Base-by-base conservation (phyloP, 2,113 vertebrate genomes). In the Polypterus senegalus region DNA sequence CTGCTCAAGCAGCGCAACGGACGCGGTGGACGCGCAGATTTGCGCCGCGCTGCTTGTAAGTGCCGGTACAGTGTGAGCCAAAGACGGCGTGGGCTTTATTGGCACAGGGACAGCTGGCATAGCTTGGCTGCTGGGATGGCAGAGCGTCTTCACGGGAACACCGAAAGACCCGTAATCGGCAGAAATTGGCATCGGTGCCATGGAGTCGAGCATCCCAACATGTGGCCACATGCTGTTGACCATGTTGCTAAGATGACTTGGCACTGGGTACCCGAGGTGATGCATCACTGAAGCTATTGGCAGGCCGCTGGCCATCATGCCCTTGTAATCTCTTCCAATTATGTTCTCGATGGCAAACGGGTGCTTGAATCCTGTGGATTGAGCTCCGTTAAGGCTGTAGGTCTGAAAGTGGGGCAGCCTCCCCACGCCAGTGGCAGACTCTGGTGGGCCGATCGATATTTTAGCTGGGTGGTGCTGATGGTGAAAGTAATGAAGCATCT, bases 221-320 rank as follows among this genome's bases (percentile, higher is more conserved):
- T 95, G 93, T 3, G 93, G 95, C 93, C 93, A 97, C 82, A 97
- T 84, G 3, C 94, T 94, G 73, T 89, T 82, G 65, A 97, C 89
- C 73, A 97, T 79, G 63, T 89, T 85, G 73, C 91, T 86, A 45
- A 97, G 85, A 70, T 94, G 93, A 51, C 90, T 73, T 1, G 92
- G 87, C 61, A 97, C 85, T 0, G 95, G 90, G 73, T 97, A 97
- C 55, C 94, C 93, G 65, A 98, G 76, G 65, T 92, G 91, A 73
- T 97, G 93, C 94, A 98, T 98, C 76, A 97, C 92, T 0, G 94
- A 96, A 27, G 92, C 92, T 73, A 97, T 73, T 4, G 93, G 93
- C 65, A 97, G 77, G 58, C 93, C 92, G 9, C 90, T 76, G 3
- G 92, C 85, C 83, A 96, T 83, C 73, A 93, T 87, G 1, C 92